A percentile compares a stretch with the other conserved stretches of the same genome.
phyloP scores from a whole-genome alignment of 1,140 invertebrate species.

The Caerostris extrusa region DNA sequence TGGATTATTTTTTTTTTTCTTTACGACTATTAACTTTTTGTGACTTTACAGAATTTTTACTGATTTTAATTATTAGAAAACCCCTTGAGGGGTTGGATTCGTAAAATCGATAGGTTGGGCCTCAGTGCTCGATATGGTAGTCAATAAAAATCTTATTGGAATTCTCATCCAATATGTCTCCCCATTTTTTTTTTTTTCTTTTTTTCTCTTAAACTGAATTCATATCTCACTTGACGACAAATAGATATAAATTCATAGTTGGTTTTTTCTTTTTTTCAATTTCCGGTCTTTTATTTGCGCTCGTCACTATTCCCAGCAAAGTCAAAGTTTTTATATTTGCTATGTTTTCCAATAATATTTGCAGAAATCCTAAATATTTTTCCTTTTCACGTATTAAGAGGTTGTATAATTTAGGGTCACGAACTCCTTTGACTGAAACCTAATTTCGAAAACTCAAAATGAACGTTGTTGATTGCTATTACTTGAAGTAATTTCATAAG shows the following conservation, averaged over 20 bases:
- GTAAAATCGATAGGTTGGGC: neutral
- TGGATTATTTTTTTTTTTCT: no score
- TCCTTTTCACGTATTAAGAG: no score
- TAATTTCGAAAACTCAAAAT: no score
- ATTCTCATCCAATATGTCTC: neutral
- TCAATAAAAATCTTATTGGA: conserved; percentile 23
- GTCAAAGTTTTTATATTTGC: neutral
- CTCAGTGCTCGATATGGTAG: neutral
- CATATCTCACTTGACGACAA: neutral
- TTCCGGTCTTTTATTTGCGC: neutral
- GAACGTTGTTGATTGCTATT: no score
- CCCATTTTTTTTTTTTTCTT: neutral
- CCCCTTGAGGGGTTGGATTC: neutral
- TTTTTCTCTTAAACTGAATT: neutral
- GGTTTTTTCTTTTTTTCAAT: neutral
- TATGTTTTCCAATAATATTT: no score
- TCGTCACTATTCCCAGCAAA: neutral
- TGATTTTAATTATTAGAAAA: neutral
- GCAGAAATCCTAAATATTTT: no score
- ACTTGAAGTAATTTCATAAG: no score
- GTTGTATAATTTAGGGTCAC: no score
- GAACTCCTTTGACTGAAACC: no score
- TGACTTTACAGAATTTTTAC: no score
- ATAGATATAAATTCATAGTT: neutral
- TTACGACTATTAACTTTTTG: no score